Conservation (phyloP, 1,140 invertebrate genomes). For the Zaprionus tsacasi region DNA sequence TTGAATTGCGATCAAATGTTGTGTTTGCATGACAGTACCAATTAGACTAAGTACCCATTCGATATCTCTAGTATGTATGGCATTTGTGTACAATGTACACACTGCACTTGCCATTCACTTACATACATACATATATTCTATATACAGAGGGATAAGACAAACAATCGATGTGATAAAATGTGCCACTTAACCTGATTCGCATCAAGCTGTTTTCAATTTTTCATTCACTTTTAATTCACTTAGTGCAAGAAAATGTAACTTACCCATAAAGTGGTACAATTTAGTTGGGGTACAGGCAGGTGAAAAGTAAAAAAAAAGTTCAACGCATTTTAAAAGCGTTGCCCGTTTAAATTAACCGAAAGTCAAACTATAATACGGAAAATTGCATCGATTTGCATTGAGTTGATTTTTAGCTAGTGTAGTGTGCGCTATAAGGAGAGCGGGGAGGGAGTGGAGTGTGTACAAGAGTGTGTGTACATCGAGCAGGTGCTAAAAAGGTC, state of each 20-base stretch:
- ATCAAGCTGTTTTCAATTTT: neutral
- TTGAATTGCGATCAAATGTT: slow-evolving; percentile 38
- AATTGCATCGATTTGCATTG: slow-evolving; percentile 36
- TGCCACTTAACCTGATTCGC: neutral
- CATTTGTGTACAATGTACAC: slow-evolving; percentile 11
- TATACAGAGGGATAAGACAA: neutral
- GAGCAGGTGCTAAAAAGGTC: slow-evolving; percentile 26
- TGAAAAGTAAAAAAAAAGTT: neutral
- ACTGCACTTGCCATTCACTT: no score
- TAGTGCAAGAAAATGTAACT: neutral
- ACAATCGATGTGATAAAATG: neutral
- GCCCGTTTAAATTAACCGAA: neutral
- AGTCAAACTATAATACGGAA: neutral
- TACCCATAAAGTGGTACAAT: neutral
- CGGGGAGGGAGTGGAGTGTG: no score
- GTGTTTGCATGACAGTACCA: slow-evolving; percentile 40
- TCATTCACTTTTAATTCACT: neutral
- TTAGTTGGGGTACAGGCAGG: neutral
- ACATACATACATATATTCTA: neutral
- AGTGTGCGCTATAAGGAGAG: neutral
- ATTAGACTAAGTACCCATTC: slow-evolving; percentile 37
- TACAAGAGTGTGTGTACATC: neutral
- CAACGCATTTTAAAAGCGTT: neutral
- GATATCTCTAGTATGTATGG: neutral
- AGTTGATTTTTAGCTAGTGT: slow-evolving; percentile 8